Percentiles rank a stretch among this genome's conserved stretches.
phyloP scores from a whole-genome alignment of 2,113 vertebrate genomes.

The Melanostigma gelatinosum region DNA sequence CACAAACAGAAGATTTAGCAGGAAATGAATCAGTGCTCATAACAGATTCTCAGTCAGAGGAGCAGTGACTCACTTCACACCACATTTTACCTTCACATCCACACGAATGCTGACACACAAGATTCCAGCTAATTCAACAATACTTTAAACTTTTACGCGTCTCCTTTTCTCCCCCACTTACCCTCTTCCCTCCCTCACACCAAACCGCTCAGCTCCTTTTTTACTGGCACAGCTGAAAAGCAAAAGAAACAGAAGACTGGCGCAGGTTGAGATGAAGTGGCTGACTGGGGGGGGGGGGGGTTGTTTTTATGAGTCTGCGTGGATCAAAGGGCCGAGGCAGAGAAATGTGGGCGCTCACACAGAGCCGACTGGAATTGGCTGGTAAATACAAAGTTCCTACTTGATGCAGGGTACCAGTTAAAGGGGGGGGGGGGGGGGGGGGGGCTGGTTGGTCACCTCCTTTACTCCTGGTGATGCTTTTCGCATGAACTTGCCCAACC shows the following conservation, averaged over 20 bases:
- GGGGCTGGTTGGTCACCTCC: slow-evolving; percentile 56
- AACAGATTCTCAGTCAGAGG: neutral
- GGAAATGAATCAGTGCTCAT: neutral
- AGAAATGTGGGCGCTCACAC: slow-evolving; percentile 26
- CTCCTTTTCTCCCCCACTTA: neutral
- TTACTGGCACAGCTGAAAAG: slow-evolving; percentile 53
- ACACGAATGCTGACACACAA: slow-evolving; percentile 11
- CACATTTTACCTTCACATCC: slow-evolving; percentile 4
- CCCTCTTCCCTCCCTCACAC: neutral
- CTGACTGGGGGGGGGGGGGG: slow-evolving; percentile 40
- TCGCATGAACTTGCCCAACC: slow-evolving; percentile 40
- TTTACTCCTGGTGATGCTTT: slow-evolving; percentile 39
- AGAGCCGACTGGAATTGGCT: slow-evolving; percentile 44
- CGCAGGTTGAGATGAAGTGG: slow-evolving; percentile 48
- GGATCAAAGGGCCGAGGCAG: slow-evolving; percentile 66
- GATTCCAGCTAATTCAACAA: neutral
- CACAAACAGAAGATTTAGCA: neutral
- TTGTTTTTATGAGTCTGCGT: slow-evolving; percentile 61
- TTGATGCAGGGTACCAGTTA: slow-evolving; percentile 60
- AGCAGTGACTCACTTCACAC: neutral
- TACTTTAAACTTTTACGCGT: neutral
- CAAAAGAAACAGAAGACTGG: slow-evolving; percentile 48
- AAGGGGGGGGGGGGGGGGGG: neutral
- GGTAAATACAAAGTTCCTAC: slow-evolving; percentile 64
- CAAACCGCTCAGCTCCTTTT: slow-evolving; percentile 49